Evolutionary conservation across 2,797 vertebrate genomes (phyloP).

Genomic region (Florisuga fusca): DNA sequence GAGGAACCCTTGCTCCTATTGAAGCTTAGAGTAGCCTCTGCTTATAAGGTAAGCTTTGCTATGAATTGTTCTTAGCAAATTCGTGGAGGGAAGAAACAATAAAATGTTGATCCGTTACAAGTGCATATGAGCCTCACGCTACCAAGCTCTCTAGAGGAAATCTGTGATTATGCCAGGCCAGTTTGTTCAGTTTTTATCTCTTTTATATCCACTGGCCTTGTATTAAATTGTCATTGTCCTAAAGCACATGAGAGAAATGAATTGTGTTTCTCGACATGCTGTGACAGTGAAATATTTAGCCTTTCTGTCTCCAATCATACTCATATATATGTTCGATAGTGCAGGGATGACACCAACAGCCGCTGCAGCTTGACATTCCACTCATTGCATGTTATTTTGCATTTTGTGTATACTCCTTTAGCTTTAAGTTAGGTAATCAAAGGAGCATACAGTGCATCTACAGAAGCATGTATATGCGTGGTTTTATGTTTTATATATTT

Average conservation of each 20-base stretch:
- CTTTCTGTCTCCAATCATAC: slow-evolving; percentile 90
- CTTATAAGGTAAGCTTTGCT: not conserved
- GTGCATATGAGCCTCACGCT: slow-evolving; percentile 66
- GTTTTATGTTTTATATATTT: not conserved
- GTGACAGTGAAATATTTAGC: slow-evolving; percentile 99
- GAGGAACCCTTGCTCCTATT: not conserved
- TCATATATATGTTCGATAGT: slow-evolving; percentile 86
- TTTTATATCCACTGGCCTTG: slow-evolving; percentile 84
- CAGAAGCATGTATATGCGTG: not conserved
- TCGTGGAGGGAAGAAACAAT: slow-evolving; percentile 81
- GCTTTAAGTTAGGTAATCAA: slow-evolving; percentile 11
- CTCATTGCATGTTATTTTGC: slow-evolving; percentile 62
- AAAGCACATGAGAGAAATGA: slow-evolving; percentile 88
- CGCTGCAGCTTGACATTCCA: slow-evolving; percentile 70
- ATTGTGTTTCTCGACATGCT: slow-evolving; percentile 83
- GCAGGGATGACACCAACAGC: slow-evolving; percentile 80
- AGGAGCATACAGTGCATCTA: not conserved
- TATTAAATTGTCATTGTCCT: slow-evolving; percentile 93
- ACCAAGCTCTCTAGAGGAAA: slow-evolving; percentile 79
- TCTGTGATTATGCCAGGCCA: slow-evolving; percentile 79
- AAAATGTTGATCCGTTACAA: slow-evolving; percentile 81
- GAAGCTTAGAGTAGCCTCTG: slow-evolving; percentile 51
- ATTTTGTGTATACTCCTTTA: slow-evolving; percentile 46
- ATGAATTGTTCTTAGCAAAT: slow-evolving; percentile 55
- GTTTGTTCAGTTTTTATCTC: slow-evolving; percentile 83